Percentiles rank a stretch among this genome's conserved stretches.
These are phyloP conservation scores for Unio delphinus DNA, from an alignment of 2,888 invertebrate species.

Conservation along the genomic window DNA sequence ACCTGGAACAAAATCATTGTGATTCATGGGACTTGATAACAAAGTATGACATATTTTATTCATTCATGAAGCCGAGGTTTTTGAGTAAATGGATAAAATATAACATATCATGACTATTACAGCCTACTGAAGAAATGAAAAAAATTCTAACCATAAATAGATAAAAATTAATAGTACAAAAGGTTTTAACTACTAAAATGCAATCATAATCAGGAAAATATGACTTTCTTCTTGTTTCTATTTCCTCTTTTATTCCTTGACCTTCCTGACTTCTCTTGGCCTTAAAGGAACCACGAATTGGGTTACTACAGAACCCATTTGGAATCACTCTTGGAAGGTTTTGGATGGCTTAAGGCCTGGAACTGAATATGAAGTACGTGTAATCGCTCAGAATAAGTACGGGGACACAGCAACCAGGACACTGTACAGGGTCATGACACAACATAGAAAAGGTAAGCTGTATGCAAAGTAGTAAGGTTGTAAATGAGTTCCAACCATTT, in stretches of 20 bases:
- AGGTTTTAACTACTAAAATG: background rate
- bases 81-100: too few species aligned
- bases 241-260: constrained; percentile 9
- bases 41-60: too few species aligned
- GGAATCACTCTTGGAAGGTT: constrained; percentile 51
- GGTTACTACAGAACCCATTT: constrained; percentile 44
- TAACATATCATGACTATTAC: too few species aligned
- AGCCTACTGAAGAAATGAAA: too few species aligned
- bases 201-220: background rate
- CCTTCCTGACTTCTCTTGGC: constrained; percentile 6
- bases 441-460: constrained; percentile 30
- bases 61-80: too few species aligned
- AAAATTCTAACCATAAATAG: too few species aligned
- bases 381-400: constrained; percentile 53
- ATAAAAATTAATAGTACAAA: too few species aligned
- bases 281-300: constrained; percentile 44
- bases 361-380: constrained; percentile 51
- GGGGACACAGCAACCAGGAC: constrained; percentile 55
- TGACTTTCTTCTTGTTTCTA: constrained; percentile 11
- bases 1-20: too few species aligned
- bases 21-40: too few species aligned
- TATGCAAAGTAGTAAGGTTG: too few species aligned
- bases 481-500: too few species aligned
- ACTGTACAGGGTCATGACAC: constrained; percentile 40
- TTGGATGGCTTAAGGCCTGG: constrained; percentile 46